Evolutionary conservation across 2,888 invertebrate genomes (phyloP).

Genomic region (Brachyopa scutellaris): DNA sequence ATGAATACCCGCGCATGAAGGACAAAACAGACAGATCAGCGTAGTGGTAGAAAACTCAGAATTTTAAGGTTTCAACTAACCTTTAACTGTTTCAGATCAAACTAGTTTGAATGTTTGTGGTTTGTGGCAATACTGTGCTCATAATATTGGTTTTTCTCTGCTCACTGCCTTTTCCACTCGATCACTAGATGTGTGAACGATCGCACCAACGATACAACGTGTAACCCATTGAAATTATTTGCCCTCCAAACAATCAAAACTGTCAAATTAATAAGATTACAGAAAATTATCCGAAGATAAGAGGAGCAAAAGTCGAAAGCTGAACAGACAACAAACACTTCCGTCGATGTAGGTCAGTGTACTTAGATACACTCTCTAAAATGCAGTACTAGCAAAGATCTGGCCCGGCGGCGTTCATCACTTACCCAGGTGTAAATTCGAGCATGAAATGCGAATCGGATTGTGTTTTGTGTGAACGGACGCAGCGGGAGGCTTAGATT

Average conservation of each 20-base stretch:
- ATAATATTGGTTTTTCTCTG: slow-evolving; percentile 6
- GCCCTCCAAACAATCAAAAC: slow-evolving; percentile 5
- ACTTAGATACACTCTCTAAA: slow-evolving; percentile 30
- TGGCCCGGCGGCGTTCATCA: slow-evolving; percentile 5
- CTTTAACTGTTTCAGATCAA: too few relatives aligned
- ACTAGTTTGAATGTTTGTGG: too few relatives aligned
- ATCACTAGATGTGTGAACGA: background rate
- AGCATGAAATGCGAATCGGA: slow-evolving; percentile 33
- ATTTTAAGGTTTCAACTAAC: too few relatives aligned
- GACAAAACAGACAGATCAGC: too few relatives aligned
- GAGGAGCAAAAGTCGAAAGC: slow-evolving; percentile 3
- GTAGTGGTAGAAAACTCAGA: too few relatives aligned
- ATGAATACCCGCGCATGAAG: too few relatives aligned
- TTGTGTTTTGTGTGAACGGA: slow-evolving; percentile 24
- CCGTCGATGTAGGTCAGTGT: slow-evolving; percentile 30
- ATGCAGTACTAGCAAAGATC: background rate
- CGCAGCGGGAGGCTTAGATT: slow-evolving; percentile 25
- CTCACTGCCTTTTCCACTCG: background rate
- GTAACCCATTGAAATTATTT: background rate
- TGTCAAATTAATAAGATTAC: slow-evolving; percentile 22
- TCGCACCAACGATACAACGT: background rate
- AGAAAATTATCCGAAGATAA: slow-evolving; percentile 7
- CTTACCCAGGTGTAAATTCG: slow-evolving; percentile 26
- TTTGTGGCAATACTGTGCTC: too few relatives aligned
- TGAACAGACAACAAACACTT: background rate